Percentiles rank a stretch among this genome's conserved stretches.
These are phyloP conservation scores for Cosmorhoe ocellata DNA, from an alignment of 2,888 invertebrate species.

Conservation along the genomic window DNA sequence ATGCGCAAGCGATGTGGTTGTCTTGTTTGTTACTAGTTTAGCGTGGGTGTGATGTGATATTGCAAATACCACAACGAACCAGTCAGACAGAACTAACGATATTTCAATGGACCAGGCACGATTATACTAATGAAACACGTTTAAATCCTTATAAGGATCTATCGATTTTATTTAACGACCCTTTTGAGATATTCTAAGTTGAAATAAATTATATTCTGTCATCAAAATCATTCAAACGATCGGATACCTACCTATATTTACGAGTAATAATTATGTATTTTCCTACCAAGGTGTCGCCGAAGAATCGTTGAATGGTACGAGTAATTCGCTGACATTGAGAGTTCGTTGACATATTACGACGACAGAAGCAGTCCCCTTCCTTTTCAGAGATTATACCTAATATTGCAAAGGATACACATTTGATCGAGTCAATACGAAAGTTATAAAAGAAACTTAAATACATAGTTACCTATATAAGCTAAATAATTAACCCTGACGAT, in stretches of 20 bases:
- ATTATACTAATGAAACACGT: slow-evolving; percentile 46
- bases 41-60: slow-evolving; percentile 44
- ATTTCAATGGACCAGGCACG: slow-evolving; percentile 43
- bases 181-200: slow-evolving; percentile 39
- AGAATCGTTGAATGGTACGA: slow-evolving; percentile 38
- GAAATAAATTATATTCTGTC: slow-evolving; percentile 48
- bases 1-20: not conserved
- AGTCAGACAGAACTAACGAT: slow-evolving; percentile 44
- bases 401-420: not conserved
- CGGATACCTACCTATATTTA: slow-evolving; percentile 32
- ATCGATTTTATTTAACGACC: slow-evolving; percentile 46
- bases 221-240: slow-evolving; percentile 32
- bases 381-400: slow-evolving; percentile 41
- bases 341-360: slow-evolving; percentile 68
- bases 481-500: too few species aligned
- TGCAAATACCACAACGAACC: slow-evolving; percentile 34
- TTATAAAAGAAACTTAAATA: too few species aligned
- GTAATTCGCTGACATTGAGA: slow-evolving; percentile 73
- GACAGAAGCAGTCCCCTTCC: slow-evolving; percentile 60
- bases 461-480: too few species aligned
- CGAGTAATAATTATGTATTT: not conserved
- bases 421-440: too few species aligned
- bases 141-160: slow-evolving; percentile 48
- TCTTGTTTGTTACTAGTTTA: not conserved
- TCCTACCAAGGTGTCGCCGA: slow-evolving; percentile 3